phyloP scores from a whole-genome alignment of 1,140 invertebrate genomes.

The Propsilocerus akamusi region DNA sequence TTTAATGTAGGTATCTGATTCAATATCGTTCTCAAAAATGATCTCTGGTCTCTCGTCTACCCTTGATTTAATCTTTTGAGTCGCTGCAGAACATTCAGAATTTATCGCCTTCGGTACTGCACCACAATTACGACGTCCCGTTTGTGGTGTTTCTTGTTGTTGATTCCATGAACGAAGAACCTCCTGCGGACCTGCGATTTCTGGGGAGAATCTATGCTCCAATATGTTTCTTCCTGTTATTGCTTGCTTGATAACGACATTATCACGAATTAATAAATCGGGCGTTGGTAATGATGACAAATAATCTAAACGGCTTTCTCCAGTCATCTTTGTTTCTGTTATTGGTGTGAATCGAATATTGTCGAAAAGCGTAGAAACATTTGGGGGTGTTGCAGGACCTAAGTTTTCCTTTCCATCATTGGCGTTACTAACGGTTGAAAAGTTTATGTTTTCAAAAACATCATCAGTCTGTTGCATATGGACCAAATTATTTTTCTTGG shows the following conservation, averaged over 20 bases:
- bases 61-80: no score
- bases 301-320: constrained; percentile 12
- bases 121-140: background rate
- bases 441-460: background rate
- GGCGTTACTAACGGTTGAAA: background rate
- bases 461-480: no score
- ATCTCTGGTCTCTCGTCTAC: no score
- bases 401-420: constrained; percentile 16
- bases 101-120: background rate
- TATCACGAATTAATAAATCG: background rate
- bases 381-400: constrained; percentile 14
- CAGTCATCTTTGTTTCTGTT: constrained; percentile 5
- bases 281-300: constrained; percentile 18
- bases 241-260: no score
- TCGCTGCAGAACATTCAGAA: background rate
- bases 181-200: no score
- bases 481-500: no score
- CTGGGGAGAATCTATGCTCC: no score
- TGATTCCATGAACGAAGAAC: no score
- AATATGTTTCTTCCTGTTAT: no score
- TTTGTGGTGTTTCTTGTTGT: background rate
- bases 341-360: constrained; percentile 19
- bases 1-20: no score
- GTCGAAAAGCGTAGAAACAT: constrained; percentile 17
- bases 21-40: no score